Evolutionary conservation across 2,113 vertebrate genomes (phyloP).

Genomic region (Procavia capensis): DNA sequence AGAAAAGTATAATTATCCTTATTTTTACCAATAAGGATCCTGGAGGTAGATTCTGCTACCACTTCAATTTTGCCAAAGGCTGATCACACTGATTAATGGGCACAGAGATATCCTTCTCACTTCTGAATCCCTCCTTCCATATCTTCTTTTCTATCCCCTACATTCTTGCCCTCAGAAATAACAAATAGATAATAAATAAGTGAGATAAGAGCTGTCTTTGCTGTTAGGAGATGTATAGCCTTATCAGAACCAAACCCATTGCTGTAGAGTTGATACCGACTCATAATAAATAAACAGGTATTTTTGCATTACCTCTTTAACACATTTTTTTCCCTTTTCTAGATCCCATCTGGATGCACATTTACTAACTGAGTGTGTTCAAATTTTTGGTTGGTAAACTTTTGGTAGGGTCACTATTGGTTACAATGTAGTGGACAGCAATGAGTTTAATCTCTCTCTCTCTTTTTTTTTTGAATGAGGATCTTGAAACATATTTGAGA

Average conservation of each 20-base stretch:
- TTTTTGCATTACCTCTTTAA: no score
- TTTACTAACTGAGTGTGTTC: no score
- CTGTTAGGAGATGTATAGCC: background rate
- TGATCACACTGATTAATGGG: background rate
- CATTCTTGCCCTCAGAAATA: background rate
- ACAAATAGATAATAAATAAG: background rate
- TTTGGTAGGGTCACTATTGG: no score
- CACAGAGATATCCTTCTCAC: background rate
- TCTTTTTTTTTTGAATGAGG: no score
- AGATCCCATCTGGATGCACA: no score
- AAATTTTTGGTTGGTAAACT: no score
- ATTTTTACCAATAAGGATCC: background rate
- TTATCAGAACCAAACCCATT: background rate
- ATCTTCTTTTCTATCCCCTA: rapidly evolving
- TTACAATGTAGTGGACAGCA: no score
- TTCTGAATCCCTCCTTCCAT: background rate
- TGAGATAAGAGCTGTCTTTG: background rate
- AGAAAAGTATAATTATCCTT: background rate
- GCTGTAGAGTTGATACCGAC: no score
- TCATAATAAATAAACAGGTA: background rate
- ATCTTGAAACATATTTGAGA: no score
- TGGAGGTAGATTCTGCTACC: background rate
- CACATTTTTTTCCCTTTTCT: no score
- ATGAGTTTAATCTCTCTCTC: no score
- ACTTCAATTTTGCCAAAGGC: background rate